Evolutionary conservation across 2,113 vertebrate genomes (phyloP).

Genomic region (Ciconia maguari): DNA sequence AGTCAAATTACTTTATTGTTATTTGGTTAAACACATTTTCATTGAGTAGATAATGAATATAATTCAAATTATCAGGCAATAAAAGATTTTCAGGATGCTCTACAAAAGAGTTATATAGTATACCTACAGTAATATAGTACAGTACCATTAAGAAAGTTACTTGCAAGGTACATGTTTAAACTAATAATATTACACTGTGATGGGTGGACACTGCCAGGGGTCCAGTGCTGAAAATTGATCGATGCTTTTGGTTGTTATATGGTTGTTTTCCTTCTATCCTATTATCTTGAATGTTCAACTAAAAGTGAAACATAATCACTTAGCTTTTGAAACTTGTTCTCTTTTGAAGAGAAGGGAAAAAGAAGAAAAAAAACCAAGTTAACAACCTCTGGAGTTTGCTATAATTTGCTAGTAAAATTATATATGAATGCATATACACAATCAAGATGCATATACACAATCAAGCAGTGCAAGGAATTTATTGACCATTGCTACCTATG

Average conservation of each 20-base stretch:
- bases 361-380: neutral
- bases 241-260: neutral
- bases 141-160: neutral
- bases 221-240: neutral
- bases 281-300: neutral
- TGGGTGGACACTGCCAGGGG: neutral
- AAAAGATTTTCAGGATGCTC: neutral
- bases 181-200: neutral
- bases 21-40: neutral
- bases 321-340: neutral
- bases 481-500: slow-evolving; percentile 29
- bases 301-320: neutral
- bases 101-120: neutral
- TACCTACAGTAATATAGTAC: neutral
- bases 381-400: neutral
- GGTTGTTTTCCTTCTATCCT: neutral
- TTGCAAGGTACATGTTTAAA: neutral
- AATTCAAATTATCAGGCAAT: neutral
- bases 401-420: neutral
- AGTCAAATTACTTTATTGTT: neutral
- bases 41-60: neutral
- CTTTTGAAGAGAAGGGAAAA: neutral
- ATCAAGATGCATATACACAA: neutral
- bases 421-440: neutral
- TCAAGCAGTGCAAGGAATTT: neutral